Evolutionary conservation across 2,113 vertebrate species (phyloP), one percentile per base, ranked within the genome.

Genomic region (Nesospiza acunhae): DNA sequence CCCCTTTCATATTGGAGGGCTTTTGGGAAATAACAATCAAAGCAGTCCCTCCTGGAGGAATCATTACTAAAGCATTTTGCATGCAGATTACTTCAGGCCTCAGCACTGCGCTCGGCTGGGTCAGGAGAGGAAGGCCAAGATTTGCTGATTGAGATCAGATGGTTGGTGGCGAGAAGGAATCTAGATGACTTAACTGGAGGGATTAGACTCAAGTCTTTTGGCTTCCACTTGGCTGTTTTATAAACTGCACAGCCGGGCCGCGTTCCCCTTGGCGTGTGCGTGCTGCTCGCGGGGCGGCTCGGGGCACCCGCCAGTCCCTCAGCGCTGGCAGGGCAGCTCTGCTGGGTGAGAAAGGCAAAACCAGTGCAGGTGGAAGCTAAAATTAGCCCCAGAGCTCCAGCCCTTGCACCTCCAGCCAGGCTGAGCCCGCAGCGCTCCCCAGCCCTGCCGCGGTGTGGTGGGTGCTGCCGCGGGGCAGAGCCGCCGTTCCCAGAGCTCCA

Each of bases 141-240:
- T 92, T 84, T 72, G 74, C 79, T 96, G 82, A 97, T 97, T 96
- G 93, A 89, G 93, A 94, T 97, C 94, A 97, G 95, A 95, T 96
- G 93, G 70, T 83, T 94, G 89, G 88, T 94, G 91, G 86, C 15
- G 49, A 96, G 89, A 95, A 86, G 70, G 89, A 96, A 90, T 94
- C 94, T 96, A 97, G 90, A 93, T 94, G 89, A 93, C 87, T 97
- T 95, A 95, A 96, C 84, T 96, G 94, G 94, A 97, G 87, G 88
- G 92, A 95, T 93, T 86, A 89, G 96, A 89, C 90, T 87, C 77
- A 8, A 95, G 60, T 53, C 82, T 28, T 93, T 94, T 94, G 94
- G 92, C 84, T 97, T 90, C 87, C 58, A 37, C 75, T 88, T 96
- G 95, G 91, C 92, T 91, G 88, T 92, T 96, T 64, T 55, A 91